These are phyloP conservation scores for Siniperca scherzeri DNA, from an alignment of 2,797 vertebrate genomes.

Conservation along the genomic window DNA sequence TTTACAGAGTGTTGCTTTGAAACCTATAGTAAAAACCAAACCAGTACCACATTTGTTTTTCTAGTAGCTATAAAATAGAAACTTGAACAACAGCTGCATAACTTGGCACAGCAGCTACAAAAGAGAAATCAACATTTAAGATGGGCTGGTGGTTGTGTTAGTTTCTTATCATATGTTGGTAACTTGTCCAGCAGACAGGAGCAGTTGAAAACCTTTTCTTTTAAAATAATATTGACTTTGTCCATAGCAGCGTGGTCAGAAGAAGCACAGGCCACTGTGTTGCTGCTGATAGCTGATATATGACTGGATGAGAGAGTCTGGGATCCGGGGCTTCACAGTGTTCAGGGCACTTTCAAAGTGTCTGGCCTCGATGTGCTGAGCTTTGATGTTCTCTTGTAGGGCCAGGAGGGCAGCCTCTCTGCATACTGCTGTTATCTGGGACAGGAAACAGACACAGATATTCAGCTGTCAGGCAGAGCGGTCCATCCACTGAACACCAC, in stretches of 20 bases:
- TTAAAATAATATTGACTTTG: neutral
- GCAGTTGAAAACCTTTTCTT: neutral
- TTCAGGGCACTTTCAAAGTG: slow-evolving; percentile 91
- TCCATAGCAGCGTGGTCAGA: slow-evolving; percentile 76
- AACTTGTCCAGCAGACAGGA: neutral
- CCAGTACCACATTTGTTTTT: neutral
- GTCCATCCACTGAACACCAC: slow-evolving; percentile 10
- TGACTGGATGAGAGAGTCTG: slow-evolving; percentile 90
- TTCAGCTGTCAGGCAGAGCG: slow-evolving; percentile 62
- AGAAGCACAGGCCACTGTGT: slow-evolving; percentile 84
- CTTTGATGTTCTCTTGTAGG: slow-evolving; percentile 90
- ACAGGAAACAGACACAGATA: slow-evolving; percentile 80
- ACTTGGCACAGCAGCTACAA: neutral
- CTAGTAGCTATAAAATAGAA: neutral
- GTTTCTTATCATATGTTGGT: neutral
- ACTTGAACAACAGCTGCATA: neutral
- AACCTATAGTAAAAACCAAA: neutral
- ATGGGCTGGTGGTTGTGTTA: neutral
- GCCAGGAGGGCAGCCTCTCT: slow-evolving; percentile 93
- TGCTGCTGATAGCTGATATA: slow-evolving; percentile 91
- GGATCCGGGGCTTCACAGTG: slow-evolving; percentile 91
- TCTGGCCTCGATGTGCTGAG: slow-evolving; percentile 78
- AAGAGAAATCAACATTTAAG: neutral
- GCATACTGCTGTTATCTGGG: slow-evolving; percentile 94
- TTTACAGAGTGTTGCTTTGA: neutral